Evolutionary conservation across 2,113 vertebrate genomes (phyloP).

Genomic region (Serinus canaria): DNA sequence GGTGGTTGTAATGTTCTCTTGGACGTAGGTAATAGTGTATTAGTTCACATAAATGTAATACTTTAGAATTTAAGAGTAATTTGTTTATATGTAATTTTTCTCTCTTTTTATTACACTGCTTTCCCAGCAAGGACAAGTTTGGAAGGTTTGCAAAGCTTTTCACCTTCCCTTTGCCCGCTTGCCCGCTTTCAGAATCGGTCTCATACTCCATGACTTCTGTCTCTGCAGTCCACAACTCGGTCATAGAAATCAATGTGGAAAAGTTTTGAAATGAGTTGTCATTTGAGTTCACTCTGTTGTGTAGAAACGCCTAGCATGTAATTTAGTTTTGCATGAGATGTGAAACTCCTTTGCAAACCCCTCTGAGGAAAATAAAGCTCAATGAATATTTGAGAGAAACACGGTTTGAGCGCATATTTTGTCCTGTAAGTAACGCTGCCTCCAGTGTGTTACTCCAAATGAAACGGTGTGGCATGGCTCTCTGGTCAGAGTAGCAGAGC

Average conservation of each 20-base stretch:
- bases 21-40: constrained; percentile 66
- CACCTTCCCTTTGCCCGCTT: constrained; percentile 97
- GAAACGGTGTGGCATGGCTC: not conserved
- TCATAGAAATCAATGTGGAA: constrained; percentile 69
- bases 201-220: constrained; percentile 90
- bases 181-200: constrained; percentile 82
- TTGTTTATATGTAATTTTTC: constrained; percentile 94
- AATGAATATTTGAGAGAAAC: constrained; percentile 4
- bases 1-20: constrained; percentile 58
- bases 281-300: constrained; percentile 35
- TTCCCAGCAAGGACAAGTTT: constrained; percentile 99
- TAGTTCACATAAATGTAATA: constrained; percentile 72
- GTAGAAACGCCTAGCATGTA: constrained; percentile 58
- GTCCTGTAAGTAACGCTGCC: constrained; percentile 26
- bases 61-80: constrained; percentile 76
- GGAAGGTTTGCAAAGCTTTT: constrained; percentile 99
- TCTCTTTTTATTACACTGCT: constrained; percentile 98
- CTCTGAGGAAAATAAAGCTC: not conserved
- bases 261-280: constrained; percentile 61
- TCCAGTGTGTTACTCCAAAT: constrained; percentile 3
- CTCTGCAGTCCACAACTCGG: constrained; percentile 78
- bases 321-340: constrained; percentile 67
- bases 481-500: constrained; percentile 13
- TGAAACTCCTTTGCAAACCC: constrained; percentile 20
- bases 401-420: not conserved